Conservation (phyloP, 1,140 invertebrate species). For the Rhyzopertha dominica region DNA sequence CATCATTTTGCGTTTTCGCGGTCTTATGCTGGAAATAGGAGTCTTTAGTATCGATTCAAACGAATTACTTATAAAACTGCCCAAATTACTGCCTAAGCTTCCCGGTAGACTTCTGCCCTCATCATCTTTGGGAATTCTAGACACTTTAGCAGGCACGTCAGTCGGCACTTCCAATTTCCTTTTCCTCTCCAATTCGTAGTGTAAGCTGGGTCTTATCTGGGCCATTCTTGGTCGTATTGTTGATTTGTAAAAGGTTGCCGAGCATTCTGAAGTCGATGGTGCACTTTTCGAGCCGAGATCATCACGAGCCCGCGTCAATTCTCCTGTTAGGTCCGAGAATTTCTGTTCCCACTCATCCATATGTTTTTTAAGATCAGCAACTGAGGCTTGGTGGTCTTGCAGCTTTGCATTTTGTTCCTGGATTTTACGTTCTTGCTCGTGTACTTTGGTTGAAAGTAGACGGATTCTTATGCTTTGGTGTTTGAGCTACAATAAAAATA, state of each 20-base stretch:
- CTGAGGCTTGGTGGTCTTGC: conserved; percentile 47
- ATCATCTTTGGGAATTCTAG: conserved; percentile 16
- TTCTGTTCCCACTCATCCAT: conserved; percentile 55
- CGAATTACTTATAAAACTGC: conserved; percentile 21
- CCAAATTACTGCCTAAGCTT: conserved; percentile 7
- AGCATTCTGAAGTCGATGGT: conserved; percentile 15
- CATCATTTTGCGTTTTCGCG: conserved; percentile 32
- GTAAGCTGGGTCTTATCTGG: conserved; percentile 26
- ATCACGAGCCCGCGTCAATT: conserved; percentile 49
- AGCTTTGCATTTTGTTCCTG: conserved; percentile 50
- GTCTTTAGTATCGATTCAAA: conserved; percentile 15
- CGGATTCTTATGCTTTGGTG: conserved; percentile 26
- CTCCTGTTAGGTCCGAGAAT: conserved; percentile 50
- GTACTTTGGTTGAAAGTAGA: conserved; percentile 38
- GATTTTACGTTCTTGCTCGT: conserved; percentile 48
- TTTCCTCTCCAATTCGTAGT: conserved; percentile 37
- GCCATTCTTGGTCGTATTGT: conserved; percentile 36
- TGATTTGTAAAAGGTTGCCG: conserved; percentile 19
- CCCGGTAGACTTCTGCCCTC: conserved; percentile 7
- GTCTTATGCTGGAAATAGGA: conserved; percentile 21
- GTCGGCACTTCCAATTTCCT: conserved; percentile 27
- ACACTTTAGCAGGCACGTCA: conserved; percentile 33
- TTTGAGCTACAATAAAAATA: too few species aligned
- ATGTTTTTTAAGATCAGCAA: conserved; percentile 52
- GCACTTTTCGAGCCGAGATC: conserved; percentile 34